Conservation (phyloP, 2,888 invertebrate species). For the Macroteleia sp. region DNA sequence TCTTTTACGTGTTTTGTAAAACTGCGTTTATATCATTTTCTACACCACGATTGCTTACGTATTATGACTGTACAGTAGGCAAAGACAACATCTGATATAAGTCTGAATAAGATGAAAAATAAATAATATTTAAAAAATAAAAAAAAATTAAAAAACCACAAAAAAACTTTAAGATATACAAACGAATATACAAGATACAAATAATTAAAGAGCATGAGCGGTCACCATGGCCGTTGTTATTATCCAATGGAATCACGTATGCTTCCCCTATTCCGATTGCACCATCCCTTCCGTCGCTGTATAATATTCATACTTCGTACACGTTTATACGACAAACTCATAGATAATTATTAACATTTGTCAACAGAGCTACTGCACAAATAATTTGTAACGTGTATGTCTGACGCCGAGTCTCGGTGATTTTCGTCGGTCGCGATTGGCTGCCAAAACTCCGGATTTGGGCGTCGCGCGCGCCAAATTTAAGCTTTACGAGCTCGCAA, state of each 20-base stretch:
- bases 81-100: constrained; percentile 44
- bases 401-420: no score
- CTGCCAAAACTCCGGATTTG: no score
- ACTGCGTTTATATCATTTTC: constrained; percentile 77
- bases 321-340: constrained; percentile 60
- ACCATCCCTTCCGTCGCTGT: constrained; percentile 66
- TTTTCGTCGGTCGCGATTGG: no score
- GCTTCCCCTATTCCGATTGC: constrained; percentile 64
- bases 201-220: constrained; percentile 2
- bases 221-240: constrained; percentile 27
- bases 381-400: constrained; percentile 15
- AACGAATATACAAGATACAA: constrained; percentile 32
- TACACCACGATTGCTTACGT: constrained; percentile 73
- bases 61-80: constrained; percentile 67
- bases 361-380: constrained; percentile 61
- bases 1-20: constrained; percentile 67
- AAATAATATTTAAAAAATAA: constrained; percentile 14
- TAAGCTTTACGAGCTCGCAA: constrained; percentile 39
- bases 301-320: constrained; percentile 64
- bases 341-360: constrained; percentile 52
- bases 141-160: constrained; percentile 10
- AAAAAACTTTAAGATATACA: constrained; percentile 26
- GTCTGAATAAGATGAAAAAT: constrained; percentile 41
- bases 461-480: constrained; percentile 19
- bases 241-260: constrained; percentile 57